phyloP scores from a whole-genome alignment of 35 echinoderm and acorn worm species.

The Acanthaster planci region DNA sequence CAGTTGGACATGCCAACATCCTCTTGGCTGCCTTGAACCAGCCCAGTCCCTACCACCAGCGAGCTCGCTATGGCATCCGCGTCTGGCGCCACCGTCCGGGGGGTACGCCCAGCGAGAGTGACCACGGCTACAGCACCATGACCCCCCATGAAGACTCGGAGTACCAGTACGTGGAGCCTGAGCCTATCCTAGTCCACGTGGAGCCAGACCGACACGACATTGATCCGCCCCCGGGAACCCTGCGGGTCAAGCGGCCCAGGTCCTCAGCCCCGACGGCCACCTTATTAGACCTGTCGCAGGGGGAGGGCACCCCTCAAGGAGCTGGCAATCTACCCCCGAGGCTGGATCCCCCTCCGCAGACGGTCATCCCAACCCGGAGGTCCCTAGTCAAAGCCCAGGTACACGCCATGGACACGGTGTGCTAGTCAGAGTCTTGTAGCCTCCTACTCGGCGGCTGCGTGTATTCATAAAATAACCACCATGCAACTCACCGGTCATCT shows the following conservation, averaged over 20 bases:
- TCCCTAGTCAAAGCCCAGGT: constrained; percentile 77
- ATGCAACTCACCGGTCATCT: too few species aligned
- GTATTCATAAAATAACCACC: too few species aligned
- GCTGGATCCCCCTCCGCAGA: constrained; percentile 81
- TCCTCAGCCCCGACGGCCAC: neutral
- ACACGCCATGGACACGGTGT: constrained; percentile 85
- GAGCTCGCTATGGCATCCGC: constrained; percentile 67
- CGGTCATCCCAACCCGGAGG: constrained; percentile 70
- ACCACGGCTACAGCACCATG: constrained; percentile 99
- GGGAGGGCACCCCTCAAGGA: constrained; percentile 32
- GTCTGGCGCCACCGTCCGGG: constrained; percentile 79
- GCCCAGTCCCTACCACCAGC: constrained; percentile 91
- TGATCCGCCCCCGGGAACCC: constrained; percentile 37
- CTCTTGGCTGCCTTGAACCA: constrained; percentile 84
- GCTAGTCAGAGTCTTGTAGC: constrained; percentile 22
- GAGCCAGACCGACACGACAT: constrained; percentile 26
- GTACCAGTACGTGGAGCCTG: constrained; percentile 95
- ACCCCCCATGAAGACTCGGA: constrained; percentile 99
- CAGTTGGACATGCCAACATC: constrained; percentile 92
- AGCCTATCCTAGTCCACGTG: constrained; percentile 63
- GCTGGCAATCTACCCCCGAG: constrained; percentile 47
- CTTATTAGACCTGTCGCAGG: constrained; percentile 14
- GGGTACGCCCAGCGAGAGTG: constrained; percentile 88
- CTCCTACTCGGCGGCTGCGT: too few species aligned
- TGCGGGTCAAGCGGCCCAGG: constrained; percentile 22